Percentiles rank a stretch among this genome's conserved stretches.
Evolutionary conservation across 1,140 invertebrate species (phyloP).

Genomic region (Magallana angulata): DNA sequence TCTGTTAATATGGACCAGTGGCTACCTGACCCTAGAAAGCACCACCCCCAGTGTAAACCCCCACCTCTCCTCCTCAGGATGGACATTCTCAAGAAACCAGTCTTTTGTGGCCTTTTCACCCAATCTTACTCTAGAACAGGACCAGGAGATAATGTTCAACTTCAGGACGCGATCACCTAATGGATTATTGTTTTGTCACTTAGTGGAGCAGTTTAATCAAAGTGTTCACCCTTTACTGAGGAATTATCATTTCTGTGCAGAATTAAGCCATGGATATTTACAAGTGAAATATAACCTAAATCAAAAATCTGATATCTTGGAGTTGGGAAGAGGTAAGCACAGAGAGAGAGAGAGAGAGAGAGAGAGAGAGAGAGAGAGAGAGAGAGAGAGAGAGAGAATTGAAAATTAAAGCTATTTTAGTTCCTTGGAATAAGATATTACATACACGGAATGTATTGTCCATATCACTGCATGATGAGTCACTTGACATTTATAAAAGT

Average conservation of each 20-base stretch:
- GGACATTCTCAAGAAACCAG: slow-evolving; percentile 46
- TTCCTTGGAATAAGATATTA: too few species aligned
- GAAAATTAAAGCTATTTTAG: too few species aligned
- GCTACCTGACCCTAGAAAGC: background rate
- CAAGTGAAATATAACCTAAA: slow-evolving; percentile 41
- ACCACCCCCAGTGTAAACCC: background rate
- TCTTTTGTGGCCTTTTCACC: slow-evolving; percentile 48
- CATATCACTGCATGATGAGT: background rate
- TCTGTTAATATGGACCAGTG: background rate
- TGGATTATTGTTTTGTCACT: slow-evolving; percentile 54
- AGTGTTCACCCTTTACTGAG: slow-evolving; percentile 7
- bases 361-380: background rate
- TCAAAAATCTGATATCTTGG: slow-evolving; percentile 37
- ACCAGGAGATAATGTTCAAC: slow-evolving; percentile 44
- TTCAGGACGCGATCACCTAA: slow-evolving; percentile 48
- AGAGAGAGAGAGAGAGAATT: too few species aligned
- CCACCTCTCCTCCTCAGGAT: background rate
- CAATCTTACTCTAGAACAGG: slow-evolving; percentile 17
- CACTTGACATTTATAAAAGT: slow-evolving; percentile 3
- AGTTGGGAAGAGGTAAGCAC: slow-evolving; percentile 53
- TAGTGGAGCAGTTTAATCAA: slow-evolving; percentile 45
- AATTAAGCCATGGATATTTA: slow-evolving; percentile 46
- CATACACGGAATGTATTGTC: too few species aligned
- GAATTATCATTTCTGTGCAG: slow-evolving; percentile 52
- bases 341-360: background rate